phyloP scores from a whole-genome alignment of 2,797 vertebrate genomes.

The Sebastolobus altivelis region DNA sequence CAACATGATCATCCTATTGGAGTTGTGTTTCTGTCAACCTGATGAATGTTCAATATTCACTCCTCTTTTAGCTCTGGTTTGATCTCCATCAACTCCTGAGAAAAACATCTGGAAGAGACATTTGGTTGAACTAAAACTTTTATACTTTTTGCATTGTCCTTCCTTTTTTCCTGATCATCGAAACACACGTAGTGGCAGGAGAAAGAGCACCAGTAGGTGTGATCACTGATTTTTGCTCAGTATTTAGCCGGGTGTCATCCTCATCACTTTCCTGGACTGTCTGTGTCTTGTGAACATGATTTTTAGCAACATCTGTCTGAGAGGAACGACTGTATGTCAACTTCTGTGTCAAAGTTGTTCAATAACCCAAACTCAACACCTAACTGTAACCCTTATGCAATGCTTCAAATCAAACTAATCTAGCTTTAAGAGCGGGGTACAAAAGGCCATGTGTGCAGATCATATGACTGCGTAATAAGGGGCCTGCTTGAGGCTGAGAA shows the following conservation, averaged over 20 bases:
- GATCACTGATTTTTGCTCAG: background rate
- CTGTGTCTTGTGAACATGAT: background rate
- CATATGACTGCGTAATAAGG: constrained; percentile 61
- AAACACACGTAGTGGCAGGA: background rate
- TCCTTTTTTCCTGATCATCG: background rate
- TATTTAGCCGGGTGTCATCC: background rate
- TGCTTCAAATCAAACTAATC: constrained; percentile 45
- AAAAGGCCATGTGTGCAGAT: constrained; percentile 65
- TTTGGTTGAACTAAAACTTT: no score
- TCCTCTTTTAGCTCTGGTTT: background rate
- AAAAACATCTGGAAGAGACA: no score
- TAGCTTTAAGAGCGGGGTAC: constrained; percentile 45
- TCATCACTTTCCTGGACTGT: background rate
- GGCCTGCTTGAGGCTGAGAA: constrained; percentile 20
- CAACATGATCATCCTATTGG: no score
- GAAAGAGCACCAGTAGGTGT: background rate
- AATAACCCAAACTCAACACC: constrained; percentile 13
- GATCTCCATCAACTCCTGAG: background rate
- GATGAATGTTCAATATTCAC: background rate
- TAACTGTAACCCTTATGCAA: constrained; percentile 51
- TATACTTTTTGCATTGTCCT: no score
- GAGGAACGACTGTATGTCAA: background rate
- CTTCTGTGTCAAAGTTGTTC: background rate
- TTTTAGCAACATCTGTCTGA: background rate
- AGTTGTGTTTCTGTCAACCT: background rate